Evolutionary conservation across 2,888 invertebrate species (phyloP).

Genomic region (Scrobipalpa costella): DNA sequence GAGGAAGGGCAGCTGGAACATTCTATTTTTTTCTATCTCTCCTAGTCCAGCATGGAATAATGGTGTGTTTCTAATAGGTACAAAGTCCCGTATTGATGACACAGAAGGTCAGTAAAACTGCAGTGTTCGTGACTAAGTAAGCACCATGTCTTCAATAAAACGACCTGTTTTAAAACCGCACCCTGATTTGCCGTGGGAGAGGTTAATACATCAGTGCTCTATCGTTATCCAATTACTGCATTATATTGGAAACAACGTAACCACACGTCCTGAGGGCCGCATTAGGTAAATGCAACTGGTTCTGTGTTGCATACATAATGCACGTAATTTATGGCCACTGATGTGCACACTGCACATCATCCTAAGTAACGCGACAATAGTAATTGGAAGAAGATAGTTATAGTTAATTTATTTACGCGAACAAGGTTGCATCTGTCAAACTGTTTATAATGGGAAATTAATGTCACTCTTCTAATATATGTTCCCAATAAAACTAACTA

Average conservation of each 20-base stretch:
- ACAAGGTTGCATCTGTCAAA: no score
- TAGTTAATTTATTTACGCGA: neutral
- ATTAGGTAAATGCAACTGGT: slow-evolving; percentile 24
- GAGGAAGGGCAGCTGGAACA: no score
- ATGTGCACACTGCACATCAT: slow-evolving; percentile 7
- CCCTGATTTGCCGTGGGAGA: slow-evolving; percentile 21
- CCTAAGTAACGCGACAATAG: slow-evolving; percentile 2
- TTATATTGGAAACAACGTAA: slow-evolving; percentile 17
- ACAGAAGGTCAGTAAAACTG: neutral
- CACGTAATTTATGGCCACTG: slow-evolving; percentile 8
- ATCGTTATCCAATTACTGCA: slow-evolving; percentile 24
- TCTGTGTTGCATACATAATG: slow-evolving; percentile 18
- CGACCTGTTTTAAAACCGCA: slow-evolving; percentile 2
- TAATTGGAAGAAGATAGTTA: slow-evolving; percentile 22
- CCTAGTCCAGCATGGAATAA: no score
- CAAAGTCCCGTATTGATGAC: neutral
- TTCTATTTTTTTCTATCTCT: no score
- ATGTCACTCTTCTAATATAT: no score
- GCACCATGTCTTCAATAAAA: slow-evolving; percentile 3
- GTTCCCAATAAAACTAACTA: no score
- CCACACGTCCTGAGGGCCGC: slow-evolving; percentile 20
- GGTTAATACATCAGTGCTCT: slow-evolving; percentile 26
- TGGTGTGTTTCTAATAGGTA: neutral
- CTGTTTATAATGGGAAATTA: no score
- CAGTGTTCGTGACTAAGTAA: slow-evolving; percentile 1